Evolutionary conservation across 2,888 invertebrate species (phyloP).

Genomic region (Synergus umbraculus): DNA sequence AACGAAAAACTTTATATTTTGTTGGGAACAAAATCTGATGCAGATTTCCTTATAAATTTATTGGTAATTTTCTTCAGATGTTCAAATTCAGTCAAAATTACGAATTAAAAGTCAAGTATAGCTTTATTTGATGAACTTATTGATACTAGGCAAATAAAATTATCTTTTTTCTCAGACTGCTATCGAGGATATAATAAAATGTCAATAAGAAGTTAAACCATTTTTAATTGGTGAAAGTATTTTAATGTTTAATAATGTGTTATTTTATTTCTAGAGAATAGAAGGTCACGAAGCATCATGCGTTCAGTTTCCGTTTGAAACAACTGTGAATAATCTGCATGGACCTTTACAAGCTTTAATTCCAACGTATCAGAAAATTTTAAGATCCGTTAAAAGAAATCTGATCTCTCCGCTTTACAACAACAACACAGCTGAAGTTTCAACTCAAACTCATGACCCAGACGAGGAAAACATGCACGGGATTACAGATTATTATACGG

Average conservation of each 20-base stretch:
- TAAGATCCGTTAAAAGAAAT: constrained; percentile 82
- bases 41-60: constrained; percentile 83
- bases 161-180: too few species aligned
- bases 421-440: constrained; percentile 70
- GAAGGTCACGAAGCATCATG: constrained; percentile 82
- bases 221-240: not conserved
- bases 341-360: constrained; percentile 83
- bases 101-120: too few species aligned
- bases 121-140: too few species aligned
- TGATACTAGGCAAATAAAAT: too few species aligned
- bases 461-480: constrained; percentile 26
- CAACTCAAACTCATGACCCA: constrained; percentile 77
- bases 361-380: constrained; percentile 82
- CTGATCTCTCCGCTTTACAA: constrained; percentile 83
- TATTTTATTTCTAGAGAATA: constrained; percentile 77
- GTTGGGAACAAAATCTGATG: constrained; percentile 81
- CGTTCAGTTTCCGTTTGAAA: constrained; percentile 81
- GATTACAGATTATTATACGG: constrained; percentile 60
- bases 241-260: not conserved
- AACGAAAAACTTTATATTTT: constrained; percentile 84
- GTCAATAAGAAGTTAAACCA: not conserved
- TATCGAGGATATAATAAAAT: too few species aligned
- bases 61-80: constrained; percentile 77
- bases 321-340: constrained; percentile 79
- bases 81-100: too few species aligned